phyloP scores from a whole-genome alignment of 2,113 vertebrate genomes.

The Sitta europaea region DNA sequence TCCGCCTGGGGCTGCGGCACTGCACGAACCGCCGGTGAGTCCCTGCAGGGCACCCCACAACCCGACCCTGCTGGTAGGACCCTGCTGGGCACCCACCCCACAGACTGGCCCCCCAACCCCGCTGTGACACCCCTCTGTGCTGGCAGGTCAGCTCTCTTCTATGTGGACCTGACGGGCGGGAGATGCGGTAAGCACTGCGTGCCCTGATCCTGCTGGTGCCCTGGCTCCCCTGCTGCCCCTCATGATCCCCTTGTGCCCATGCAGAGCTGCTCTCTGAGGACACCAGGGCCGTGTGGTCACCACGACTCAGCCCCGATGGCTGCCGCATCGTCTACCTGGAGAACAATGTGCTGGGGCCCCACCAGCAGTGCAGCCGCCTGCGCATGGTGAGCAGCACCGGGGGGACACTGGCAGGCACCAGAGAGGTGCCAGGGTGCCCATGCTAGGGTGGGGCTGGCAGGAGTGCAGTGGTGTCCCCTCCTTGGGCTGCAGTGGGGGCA shows the following conservation, averaged over 20 bases:
- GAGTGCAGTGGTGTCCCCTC: not conserved
- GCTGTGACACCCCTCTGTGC: not conserved
- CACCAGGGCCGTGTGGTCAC: conserved; percentile 19
- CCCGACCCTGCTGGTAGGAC: not conserved
- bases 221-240: not conserved
- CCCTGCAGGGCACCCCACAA: accelerated
- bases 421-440: accelerated
- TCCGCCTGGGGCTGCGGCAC: conserved; percentile 82
- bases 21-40: conserved; percentile 53
- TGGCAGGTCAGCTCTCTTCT: conserved; percentile 31
- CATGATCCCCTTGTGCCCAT: accelerated
- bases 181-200: not conserved
- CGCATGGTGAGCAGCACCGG: not conserved
- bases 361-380: conserved; percentile 53
- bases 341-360: not conserved
- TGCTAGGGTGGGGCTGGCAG: not conserved
- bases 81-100: not conserved
- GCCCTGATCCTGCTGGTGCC: accelerated
- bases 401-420: not conserved
- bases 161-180: not conserved
- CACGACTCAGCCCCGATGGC: not conserved
- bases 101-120: accelerated
- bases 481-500: not conserved
- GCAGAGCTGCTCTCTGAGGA: conserved; percentile 40
- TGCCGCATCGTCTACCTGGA: conserved; percentile 37